These are phyloP conservation scores for Drosophila merina DNA, from an alignment of 2,888 invertebrate species.

Conservation along the genomic window DNA sequence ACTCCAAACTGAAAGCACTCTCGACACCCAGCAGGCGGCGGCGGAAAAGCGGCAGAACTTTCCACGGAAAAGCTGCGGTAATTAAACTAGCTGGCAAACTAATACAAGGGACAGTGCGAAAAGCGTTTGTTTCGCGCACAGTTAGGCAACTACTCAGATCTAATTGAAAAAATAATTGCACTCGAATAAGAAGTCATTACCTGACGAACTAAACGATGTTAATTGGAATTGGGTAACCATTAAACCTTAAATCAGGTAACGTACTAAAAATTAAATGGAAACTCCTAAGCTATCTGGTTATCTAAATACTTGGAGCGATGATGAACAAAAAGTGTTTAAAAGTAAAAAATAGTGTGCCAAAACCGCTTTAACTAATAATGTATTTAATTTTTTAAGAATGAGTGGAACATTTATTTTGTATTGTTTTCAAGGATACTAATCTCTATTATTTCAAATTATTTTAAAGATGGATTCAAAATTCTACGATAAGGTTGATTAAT, in stretches of 20 bases:
- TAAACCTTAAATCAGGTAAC: background rate
- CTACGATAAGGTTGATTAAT: no score
- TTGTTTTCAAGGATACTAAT: no score
- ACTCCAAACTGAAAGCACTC: slow-evolving; percentile 13
- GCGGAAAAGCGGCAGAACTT: slow-evolving; percentile 14
- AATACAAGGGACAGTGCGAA: slow-evolving; percentile 21
- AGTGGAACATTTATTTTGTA: no score
- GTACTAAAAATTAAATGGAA: no score
- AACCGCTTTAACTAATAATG: background rate
- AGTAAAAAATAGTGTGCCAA: background rate
- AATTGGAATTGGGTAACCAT: background rate
- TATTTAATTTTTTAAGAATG: no score
- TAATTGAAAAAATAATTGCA: slow-evolving; percentile 33
- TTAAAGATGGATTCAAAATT: no score
- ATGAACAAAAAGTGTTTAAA: background rate
- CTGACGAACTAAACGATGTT: background rate
- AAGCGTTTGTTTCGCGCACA: slow-evolving; percentile 9
- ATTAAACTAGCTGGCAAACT: slow-evolving; percentile 37
- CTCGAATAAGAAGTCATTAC: background rate
- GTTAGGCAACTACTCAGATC: slow-evolving; percentile 18
- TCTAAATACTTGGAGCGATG: background rate
- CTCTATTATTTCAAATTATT: no score
- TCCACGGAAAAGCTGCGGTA: slow-evolving; percentile 23
- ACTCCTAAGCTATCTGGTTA: background rate
- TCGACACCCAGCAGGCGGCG: slow-evolving; percentile 32